phyloP scores from a whole-genome alignment of 2,113 vertebrate genomes.

The Lutjanus erythropterus region DNA sequence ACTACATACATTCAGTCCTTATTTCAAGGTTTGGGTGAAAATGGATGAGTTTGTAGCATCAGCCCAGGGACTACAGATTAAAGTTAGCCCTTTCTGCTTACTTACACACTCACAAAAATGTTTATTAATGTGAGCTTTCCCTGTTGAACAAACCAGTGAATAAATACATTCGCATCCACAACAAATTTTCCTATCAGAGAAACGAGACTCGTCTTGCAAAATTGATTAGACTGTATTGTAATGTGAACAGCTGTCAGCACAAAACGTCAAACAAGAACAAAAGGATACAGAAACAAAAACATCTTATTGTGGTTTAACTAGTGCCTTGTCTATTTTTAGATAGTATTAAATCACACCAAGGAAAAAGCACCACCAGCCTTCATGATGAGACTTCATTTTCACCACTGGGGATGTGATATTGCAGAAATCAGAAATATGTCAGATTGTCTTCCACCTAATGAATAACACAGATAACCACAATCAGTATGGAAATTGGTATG shows the following conservation, averaged over 20 bases:
- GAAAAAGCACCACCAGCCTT: constrained; percentile 2
- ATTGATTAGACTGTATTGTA: neutral
- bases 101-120: neutral
- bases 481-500: constrained; percentile 42
- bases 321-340: neutral
- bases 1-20: neutral
- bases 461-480: constrained; percentile 9
- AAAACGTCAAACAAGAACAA: neutral
- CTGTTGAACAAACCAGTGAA: neutral
- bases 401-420: constrained; percentile 6
- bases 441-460: constrained; percentile 10
- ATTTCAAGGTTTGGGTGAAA: neutral
- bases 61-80: neutral
- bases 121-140: neutral
- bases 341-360: neutral
- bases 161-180: neutral
- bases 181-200: neutral
- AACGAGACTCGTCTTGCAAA: neutral
- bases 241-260: too few relatives aligned
- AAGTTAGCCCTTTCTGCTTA: neutral
- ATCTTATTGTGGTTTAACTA: neutral
- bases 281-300: neutral
- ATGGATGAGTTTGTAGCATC: neutral
- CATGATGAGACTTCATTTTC: constrained; percentile 3
- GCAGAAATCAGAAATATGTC: constrained; percentile 24